Evolutionary conservation across 2,797 vertebrate species (phyloP).

Genomic region (Kryptopterus vitreolus): DNA sequence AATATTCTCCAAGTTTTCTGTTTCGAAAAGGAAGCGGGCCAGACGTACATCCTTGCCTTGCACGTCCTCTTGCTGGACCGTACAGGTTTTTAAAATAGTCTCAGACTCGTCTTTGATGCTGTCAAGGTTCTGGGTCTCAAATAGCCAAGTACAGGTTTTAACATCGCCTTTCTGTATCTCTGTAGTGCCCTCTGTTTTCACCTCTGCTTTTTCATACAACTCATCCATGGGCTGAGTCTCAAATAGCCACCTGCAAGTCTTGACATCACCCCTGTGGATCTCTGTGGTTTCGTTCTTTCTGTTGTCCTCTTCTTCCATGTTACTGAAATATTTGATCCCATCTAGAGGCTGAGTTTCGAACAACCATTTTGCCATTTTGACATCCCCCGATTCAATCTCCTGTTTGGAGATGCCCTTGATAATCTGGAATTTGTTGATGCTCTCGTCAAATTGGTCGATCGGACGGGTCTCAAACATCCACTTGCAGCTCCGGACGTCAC

Average conservation of each 20-base stretch:
- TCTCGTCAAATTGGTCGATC: constrained; percentile 90
- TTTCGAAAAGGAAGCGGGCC: constrained; percentile 89
- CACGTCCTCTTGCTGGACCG: constrained; percentile 82
- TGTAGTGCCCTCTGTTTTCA: constrained; percentile 65
- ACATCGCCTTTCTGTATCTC: constrained; percentile 88
- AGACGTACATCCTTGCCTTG: constrained; percentile 85
- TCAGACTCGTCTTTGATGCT: constrained; percentile 83
- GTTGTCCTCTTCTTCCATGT: constrained; percentile 75
- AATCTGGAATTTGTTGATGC: constrained; percentile 85
- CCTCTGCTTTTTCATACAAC: constrained; percentile 84
- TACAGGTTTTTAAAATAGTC: constrained; percentile 76
- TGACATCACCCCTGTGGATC: constrained; percentile 87
- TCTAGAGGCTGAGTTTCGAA: constrained; percentile 93
- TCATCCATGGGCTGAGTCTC: constrained; percentile 91
- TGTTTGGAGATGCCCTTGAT: constrained; percentile 93
- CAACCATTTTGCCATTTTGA: constrained; percentile 93
- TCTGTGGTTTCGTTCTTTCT: constrained; percentile 68
- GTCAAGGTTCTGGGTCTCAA: constrained; percentile 90
- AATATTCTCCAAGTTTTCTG: constrained; percentile 87
- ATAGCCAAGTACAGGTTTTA: constrained; percentile 89
- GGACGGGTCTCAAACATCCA: constrained; percentile 96
- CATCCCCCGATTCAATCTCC: constrained; percentile 88
- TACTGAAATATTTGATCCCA: constrained; percentile 79
- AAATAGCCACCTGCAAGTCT: constrained; percentile 89
- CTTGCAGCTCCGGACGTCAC: constrained; percentile 85